A percentile compares a stretch with the other conserved stretches of the same genome.
Evolutionary conservation across 2,113 vertebrate genomes (phyloP).

Genomic region (Chiloscyllium plagiosum): DNA sequence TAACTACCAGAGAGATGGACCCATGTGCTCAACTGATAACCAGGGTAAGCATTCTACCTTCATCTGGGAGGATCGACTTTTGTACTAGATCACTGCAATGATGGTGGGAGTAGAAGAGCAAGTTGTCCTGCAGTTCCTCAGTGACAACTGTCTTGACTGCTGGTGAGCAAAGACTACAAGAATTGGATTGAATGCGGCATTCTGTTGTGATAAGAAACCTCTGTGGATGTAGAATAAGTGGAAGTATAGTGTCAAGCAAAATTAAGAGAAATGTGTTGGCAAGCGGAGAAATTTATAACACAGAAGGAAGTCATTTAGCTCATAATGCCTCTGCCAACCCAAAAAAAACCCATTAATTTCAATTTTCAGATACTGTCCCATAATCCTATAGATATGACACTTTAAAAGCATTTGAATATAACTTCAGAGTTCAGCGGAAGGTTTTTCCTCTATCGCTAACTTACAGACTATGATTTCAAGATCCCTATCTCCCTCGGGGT

Average conservation of each 20-base stretch:
- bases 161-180: not conserved
- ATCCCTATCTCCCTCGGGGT: no score
- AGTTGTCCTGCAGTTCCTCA: not conserved
- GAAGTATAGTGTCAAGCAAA: not conserved
- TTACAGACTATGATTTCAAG: no score
- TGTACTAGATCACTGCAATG: not conserved
- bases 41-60: conserved; percentile 61
- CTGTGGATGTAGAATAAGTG: not conserved
- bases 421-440: no score
- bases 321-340: no score
- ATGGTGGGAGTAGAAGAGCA: not conserved
- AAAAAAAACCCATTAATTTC: no score
- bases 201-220: not conserved
- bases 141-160: not conserved
- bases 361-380: no score
- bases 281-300: no score
- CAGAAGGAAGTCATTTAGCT: no score
- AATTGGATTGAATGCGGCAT: not conserved
- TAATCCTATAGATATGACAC: no score
- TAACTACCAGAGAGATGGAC: conserved; percentile 91
- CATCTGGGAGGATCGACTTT: not conserved
- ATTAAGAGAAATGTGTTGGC: not conserved
- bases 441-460: no score
- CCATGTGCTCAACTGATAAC: conserved; percentile 85
- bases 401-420: no score